Evolutionary conservation across 2,113 vertebrate species (phyloP).

Genomic region (Cebus imitator): DNA sequence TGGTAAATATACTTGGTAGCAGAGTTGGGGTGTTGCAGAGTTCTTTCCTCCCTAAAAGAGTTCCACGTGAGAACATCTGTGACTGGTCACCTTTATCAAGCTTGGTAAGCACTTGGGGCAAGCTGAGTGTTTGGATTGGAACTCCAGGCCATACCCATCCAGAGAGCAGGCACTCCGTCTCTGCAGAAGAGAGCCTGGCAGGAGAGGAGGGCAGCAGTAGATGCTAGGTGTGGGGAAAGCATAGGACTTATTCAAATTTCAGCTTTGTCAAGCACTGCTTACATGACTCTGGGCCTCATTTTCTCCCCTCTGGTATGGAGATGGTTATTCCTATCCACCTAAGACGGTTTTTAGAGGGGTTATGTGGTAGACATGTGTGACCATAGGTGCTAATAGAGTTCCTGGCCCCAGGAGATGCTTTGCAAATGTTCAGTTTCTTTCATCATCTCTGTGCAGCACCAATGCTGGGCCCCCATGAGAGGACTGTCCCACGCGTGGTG

Average conservation of each 20-base stretch:
- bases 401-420: neutral
- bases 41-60: neutral
- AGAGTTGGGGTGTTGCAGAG: neutral
- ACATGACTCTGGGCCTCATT: neutral
- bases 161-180: neutral
- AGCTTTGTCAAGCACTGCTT: neutral
- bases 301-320: neutral
- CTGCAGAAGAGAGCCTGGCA: neutral
- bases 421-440: neutral
- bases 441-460: neutral
- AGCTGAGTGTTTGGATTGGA: neutral
- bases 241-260: neutral
- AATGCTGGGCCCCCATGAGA: fast-evolving
- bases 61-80: neutral
- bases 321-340: neutral
- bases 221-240: neutral
- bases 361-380: neutral
- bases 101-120: neutral
- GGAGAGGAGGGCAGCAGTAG: neutral
- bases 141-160: neutral
- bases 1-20: neutral
- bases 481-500: neutral
- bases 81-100: conserved; percentile 16
- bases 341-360: neutral
- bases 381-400: neutral